Evolutionary conservation across 2,888 invertebrate genomes (phyloP).

Genomic region (Melieria omissa): DNA sequence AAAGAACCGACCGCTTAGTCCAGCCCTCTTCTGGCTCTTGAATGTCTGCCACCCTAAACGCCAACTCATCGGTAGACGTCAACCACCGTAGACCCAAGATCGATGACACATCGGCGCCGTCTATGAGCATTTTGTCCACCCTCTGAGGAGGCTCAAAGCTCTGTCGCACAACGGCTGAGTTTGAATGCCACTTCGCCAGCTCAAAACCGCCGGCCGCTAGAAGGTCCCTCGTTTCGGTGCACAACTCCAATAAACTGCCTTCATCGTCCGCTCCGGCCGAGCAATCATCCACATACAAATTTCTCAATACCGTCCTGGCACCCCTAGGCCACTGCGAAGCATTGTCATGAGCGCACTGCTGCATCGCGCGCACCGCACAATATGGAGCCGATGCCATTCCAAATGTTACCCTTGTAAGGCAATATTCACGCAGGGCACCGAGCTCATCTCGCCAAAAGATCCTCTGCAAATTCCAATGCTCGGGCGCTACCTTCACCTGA

Average conservation of each 20-base stretch:
- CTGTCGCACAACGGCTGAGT: neutral
- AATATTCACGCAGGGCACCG: slow-evolving; percentile 15
- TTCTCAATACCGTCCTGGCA: slow-evolving; percentile 8
- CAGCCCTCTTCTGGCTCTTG: no score
- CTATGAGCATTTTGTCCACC: no score
- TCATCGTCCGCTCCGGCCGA: slow-evolving; percentile 12
- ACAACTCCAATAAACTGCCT: slow-evolving; percentile 2
- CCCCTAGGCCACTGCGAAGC: slow-evolving; percentile 6
- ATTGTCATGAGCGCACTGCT: slow-evolving; percentile 14
- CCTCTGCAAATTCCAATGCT: slow-evolving; percentile 11
- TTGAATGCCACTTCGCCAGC: slow-evolving; percentile 11
- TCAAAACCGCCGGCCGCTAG: slow-evolving; percentile 21
- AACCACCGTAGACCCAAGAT: no score
- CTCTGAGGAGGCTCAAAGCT: no score
- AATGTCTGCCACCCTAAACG: no score
- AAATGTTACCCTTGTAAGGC: slow-evolving; percentile 8
- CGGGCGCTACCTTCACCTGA: neutral
- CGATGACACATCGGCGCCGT: no score
- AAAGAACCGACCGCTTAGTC: no score
- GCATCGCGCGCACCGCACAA: slow-evolving; percentile 15
- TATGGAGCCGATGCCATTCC: slow-evolving; percentile 5
- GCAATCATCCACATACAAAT: slow-evolving; percentile 25
- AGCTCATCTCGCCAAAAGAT: slow-evolving; percentile 19
- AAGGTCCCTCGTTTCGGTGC: slow-evolving; percentile 5
- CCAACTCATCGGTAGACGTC: no score